Evolutionary conservation across 2,797 vertebrate species (phyloP).

Genomic region (Amniataba percoides): DNA sequence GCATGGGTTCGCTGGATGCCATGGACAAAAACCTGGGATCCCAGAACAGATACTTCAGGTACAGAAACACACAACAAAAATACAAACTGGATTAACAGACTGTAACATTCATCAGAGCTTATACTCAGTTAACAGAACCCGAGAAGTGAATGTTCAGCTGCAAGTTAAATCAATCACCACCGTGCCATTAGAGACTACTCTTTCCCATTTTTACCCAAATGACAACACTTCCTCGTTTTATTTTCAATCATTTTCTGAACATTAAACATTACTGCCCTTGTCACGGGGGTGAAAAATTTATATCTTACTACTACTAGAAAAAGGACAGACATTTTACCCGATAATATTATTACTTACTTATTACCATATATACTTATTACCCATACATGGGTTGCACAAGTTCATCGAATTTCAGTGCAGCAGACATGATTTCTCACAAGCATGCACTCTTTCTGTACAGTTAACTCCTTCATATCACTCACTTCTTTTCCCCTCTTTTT

Average conservation of each 20-base stretch:
- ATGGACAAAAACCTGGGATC: conserved; percentile 99
- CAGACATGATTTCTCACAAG: background rate
- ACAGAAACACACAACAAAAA: conserved; percentile 10
- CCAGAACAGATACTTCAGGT: conserved; percentile 98
- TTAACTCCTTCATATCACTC: background rate
- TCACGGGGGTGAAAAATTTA: conserved; percentile 25
- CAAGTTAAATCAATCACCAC: background rate
- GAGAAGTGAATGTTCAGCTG: too few species aligned
- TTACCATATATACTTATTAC: too few species aligned
- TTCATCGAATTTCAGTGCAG: background rate
- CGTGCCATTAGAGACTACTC: background rate
- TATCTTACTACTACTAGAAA: background rate
- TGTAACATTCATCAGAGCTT: background rate
- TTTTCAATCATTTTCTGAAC: too few species aligned
- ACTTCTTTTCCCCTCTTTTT: background rate
- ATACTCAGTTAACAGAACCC: background rate
- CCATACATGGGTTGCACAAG: background rate
- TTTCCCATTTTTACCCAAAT: conserved; percentile 24
- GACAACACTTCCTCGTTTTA: conserved; percentile 45
- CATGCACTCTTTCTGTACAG: background rate
- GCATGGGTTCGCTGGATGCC: conserved; percentile 98
- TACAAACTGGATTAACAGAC: background rate
- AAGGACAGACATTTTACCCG: background rate
- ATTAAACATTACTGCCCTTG: too few species aligned
- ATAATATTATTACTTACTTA: background rate